phyloP scores from a whole-genome alignment of 2,113 vertebrate genomes.

The Scopus umbretta region DNA sequence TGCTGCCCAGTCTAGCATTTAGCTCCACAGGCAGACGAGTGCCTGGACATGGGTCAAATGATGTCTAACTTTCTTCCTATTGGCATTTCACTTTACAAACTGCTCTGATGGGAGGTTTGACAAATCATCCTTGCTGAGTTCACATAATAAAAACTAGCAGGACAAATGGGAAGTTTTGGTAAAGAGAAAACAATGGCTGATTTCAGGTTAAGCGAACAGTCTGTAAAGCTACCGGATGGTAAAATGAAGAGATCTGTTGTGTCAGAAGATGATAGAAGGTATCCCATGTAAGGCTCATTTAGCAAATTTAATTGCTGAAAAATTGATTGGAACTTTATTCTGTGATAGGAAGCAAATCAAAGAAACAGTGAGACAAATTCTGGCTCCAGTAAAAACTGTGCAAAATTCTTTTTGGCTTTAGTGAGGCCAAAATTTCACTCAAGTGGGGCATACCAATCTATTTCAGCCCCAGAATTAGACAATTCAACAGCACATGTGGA shows the following conservation, averaged over 20 bases:
- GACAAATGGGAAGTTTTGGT: slow-evolving; percentile 13
- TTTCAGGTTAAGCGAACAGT: neutral
- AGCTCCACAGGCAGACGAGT: slow-evolving; percentile 56
- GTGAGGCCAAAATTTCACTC: neutral
- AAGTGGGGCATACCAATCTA: neutral
- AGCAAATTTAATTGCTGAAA: neutral
- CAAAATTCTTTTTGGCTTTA: neutral
- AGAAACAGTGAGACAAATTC: neutral
- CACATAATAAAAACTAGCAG: slow-evolving; percentile 21
- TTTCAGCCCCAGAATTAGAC: neutral
- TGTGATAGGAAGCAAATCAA: neutral
- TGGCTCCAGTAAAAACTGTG: neutral
- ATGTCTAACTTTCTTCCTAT: slow-evolving; percentile 75
- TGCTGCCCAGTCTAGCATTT: slow-evolving; percentile 7
- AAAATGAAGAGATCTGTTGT: neutral
- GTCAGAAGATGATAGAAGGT: neutral
- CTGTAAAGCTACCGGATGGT: neutral
- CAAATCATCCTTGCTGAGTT: slow-evolving; percentile 29
- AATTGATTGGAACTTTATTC: neutral
- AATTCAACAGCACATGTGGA: neutral
- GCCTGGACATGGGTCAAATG: slow-evolving; percentile 66
- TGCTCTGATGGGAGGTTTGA: slow-evolving; percentile 52
- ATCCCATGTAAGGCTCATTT: neutral
- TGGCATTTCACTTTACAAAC: slow-evolving; percentile 79
- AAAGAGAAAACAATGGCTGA: neutral